Conservation (phyloP, 1,140 invertebrate genomes). For the Cryptotermes secundus region DNA sequence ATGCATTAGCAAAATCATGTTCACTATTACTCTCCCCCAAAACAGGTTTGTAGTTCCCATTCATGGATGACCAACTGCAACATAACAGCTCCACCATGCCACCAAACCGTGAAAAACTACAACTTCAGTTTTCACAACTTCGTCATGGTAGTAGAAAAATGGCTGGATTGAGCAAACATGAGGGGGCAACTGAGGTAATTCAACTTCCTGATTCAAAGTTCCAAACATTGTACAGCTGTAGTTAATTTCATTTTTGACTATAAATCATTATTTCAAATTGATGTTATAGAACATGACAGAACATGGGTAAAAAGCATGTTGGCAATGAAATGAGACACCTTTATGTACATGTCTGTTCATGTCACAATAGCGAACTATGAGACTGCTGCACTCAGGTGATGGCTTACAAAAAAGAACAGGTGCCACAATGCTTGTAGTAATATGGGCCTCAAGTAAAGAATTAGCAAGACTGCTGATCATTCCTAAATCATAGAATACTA, state of each 20-base stretch:
- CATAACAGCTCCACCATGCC: background rate
- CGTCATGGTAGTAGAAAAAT: background rate
- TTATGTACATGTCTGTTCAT: background rate
- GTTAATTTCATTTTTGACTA: background rate
- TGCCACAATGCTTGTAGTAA: background rate
- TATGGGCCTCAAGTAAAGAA: background rate
- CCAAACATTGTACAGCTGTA: background rate
- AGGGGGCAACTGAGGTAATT: conserved; percentile 5
- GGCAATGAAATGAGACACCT: background rate
- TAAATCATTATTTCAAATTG: background rate
- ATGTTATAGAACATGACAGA: background rate
- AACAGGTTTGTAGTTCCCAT: background rate
- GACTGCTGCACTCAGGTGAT: background rate
- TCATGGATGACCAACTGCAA: background rate
- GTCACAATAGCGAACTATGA: background rate
- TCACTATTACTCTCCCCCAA: conserved; percentile 1
- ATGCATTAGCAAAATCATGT: conserved; percentile 19
- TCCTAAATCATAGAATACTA: background rate
- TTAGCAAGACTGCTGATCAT: background rate
- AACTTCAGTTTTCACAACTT: background rate
- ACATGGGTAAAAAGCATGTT: background rate
- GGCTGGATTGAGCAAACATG: background rate
- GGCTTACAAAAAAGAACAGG: background rate
- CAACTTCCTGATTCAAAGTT: conserved; percentile 16
- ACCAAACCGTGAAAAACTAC: background rate